A percentile compares a stretch with the other conserved stretches of the same genome.
Evolutionary conservation across 2,113 vertebrate species (phyloP).

Genomic region (Litocranius walleri): DNA sequence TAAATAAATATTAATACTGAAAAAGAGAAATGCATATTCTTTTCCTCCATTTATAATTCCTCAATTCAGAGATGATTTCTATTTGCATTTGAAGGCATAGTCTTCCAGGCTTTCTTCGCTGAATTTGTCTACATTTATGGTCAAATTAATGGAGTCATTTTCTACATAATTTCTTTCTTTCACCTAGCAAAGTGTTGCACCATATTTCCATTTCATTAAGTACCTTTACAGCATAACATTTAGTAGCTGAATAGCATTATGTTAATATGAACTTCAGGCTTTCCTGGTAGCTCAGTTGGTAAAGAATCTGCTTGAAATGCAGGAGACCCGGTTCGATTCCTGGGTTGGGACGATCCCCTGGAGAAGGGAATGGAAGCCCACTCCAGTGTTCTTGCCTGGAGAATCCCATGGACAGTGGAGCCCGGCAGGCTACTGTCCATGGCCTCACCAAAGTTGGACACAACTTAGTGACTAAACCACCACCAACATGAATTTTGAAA

Average conservation of each 20-base stretch:
- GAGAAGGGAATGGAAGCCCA: neutral
- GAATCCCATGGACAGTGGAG: neutral
- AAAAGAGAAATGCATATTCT: neutral
- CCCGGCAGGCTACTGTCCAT: neutral
- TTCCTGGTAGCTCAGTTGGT: neutral
- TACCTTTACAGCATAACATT: neutral
- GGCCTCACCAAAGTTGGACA: neutral
- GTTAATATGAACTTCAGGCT: neutral
- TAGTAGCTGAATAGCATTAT: neutral
- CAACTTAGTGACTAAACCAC: neutral
- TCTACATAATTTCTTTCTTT: neutral
- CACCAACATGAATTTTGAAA: neutral
- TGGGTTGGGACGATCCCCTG: neutral
- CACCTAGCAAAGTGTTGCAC: neutral
- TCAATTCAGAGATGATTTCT: neutral
- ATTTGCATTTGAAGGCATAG: neutral
- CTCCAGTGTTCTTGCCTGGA: neutral
- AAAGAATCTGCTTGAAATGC: neutral
- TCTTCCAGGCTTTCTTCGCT: neutral
- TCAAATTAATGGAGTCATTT: neutral
- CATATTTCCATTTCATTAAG: neutral
- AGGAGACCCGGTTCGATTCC: fast-evolving
- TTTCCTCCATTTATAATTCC: neutral
- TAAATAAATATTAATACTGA: neutral
- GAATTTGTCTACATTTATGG: neutral